Percentiles rank a stretch among this genome's conserved stretches.
phyloP scores from a whole-genome alignment of 2,888 invertebrate genomes.

The Pristionchus maxplancki region DNA sequence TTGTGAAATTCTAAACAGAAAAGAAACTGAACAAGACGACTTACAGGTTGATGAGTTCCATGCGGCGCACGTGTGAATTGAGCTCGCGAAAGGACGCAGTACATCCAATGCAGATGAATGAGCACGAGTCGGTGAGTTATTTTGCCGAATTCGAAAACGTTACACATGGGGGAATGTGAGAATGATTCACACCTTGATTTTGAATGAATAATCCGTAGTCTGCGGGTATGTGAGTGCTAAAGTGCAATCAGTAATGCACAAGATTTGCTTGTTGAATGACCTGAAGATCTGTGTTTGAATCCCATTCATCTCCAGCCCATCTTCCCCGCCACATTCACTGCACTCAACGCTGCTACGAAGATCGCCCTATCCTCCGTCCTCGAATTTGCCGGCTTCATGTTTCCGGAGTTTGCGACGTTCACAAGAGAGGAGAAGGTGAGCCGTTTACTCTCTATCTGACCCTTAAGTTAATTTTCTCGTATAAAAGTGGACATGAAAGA shows the following conservation, averaged over 20 bases:
- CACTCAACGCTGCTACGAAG: not conserved
- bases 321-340: not conserved
- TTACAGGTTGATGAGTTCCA: not conserved
- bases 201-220: not conserved
- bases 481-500: not conserved
- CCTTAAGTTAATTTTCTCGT: not conserved
- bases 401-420: not conserved
- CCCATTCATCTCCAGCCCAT: not conserved
- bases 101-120: not conserved
- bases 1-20: not conserved
- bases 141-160: too few relatives aligned
- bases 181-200: too few relatives aligned
- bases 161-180: too few relatives aligned
- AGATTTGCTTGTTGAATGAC: too few relatives aligned
- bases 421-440: not conserved
- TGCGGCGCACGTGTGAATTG: slow-evolving; percentile 8
- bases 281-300: too few relatives aligned
- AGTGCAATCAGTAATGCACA: too few relatives aligned
- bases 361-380: not conserved
- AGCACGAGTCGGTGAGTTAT: not conserved
- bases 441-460: too few relatives aligned
- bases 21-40: not conserved
- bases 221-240: too few relatives aligned
- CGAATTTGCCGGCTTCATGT: not conserved
- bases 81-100: not conserved